These are phyloP conservation scores for Barypeithes pellucidus DNA, from an alignment of 2,888 invertebrate species.

Conservation along the genomic window DNA sequence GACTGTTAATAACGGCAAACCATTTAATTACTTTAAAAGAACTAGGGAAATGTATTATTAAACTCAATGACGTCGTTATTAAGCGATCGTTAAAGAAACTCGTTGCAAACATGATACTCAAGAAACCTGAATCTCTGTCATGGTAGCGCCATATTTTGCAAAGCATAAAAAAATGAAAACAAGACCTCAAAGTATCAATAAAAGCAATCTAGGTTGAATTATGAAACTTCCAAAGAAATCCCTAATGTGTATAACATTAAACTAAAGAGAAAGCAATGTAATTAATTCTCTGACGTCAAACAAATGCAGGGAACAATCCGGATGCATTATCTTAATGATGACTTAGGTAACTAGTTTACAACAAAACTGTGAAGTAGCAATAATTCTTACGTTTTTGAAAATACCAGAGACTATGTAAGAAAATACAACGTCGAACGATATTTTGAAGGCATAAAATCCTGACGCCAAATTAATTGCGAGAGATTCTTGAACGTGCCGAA, in stretches of 20 bases:
- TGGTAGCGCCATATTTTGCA: neutral
- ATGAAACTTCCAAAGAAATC: neutral
- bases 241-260: neutral
- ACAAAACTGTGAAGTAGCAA: no score
- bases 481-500: constrained; percentile 3
- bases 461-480: neutral
- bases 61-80: constrained; percentile 1
- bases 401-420: no score
- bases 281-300: neutral
- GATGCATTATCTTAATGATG: no score
- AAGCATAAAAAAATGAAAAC: neutral
- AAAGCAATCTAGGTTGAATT: neutral
- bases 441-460: no score
- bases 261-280: neutral
- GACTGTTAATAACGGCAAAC: no score
- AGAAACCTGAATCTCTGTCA: no score
- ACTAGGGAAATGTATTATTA: no score
- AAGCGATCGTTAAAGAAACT: neutral
- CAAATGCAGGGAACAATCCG: no score
- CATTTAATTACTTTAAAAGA: no score
- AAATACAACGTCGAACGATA: no score
- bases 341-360: no score
- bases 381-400: no score
- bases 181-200: neutral
- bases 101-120: neutral